Evolutionary conservation across 2,888 invertebrate species (phyloP), one percentile per base, ranked within the genome.

Genomic region (Halictus ligatus): DNA sequence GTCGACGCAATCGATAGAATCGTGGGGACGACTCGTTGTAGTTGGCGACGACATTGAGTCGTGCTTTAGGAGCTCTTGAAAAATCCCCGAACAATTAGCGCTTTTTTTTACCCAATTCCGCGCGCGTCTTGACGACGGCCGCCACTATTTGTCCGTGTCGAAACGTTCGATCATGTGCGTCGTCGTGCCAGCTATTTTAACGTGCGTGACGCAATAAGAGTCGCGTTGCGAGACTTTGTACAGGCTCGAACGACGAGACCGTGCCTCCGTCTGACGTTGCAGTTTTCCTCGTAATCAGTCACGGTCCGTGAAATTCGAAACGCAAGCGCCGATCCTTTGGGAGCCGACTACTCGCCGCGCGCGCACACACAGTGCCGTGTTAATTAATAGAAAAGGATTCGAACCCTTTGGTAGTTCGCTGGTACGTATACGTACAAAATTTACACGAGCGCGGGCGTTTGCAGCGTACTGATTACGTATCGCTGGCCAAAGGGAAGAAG

Each of bases 181-280:
- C 60, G 21, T 43, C 60, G 21, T 43, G 48, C 60, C n/a, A 46
- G 75, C 48, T 84, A 79, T 85, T 85, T 79, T 73, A 73, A 76
- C 48, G 25, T 29, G 35, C 21, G 72, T 85, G 85, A 85, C 85
- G 85, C 60, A 85, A 88, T 46, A 21, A 60, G 84, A 60, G 50
- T 50, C 13, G 48, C 40, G 2, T 73, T 78, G n/a, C n/a, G 72
- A 75, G 80, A 84, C 84, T 85, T 84, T 80, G 85, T 54, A 80
- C 77, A 67, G 69, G 80, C 58, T 69, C 78, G 84, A 35, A 69
- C 54, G 80, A 74, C 35, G n/a, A 74, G 74, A 75, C 15, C 67
- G 71, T 43, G 21, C 35, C 75, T 48, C 25, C 35, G 64, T n/a
- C 15, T 58, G 85, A 83, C 72, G 71, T 54, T 71, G 83, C 75